phyloP scores from a whole-genome alignment of 2,113 vertebrate species.

The Chrysochloris asiatica region DNA sequence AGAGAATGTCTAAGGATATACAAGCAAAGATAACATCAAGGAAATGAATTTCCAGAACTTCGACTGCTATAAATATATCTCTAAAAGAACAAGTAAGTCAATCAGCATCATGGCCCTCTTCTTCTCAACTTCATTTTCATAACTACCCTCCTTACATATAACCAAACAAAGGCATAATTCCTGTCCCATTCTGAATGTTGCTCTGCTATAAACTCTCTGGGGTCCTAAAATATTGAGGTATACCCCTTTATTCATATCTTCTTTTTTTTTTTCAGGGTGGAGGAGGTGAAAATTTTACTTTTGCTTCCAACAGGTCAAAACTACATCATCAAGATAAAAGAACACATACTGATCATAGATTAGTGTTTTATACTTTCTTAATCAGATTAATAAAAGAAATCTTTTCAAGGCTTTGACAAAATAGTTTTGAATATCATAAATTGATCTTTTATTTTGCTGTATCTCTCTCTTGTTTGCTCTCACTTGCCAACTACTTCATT shows the following conservation, averaged over 20 bases:
- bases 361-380: neutral
- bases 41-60: neutral
- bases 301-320: neutral
- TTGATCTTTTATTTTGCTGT: neutral
- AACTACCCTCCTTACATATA: neutral
- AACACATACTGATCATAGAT: neutral
- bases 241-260: neutral
- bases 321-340: neutral
- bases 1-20: neutral
- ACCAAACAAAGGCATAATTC: neutral
- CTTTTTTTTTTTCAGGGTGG: neutral
- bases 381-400: constrained; percentile 8
- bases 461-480: neutral
- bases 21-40: neutral
- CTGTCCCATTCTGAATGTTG: neutral
- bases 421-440: constrained; percentile 29
- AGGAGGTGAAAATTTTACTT: neutral
- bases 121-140: neutral
- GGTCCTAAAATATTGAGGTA: neutral
- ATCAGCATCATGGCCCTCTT: neutral
- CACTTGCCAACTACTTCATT: neutral
- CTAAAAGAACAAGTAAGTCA: neutral
- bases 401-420: neutral
- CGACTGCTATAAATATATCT: neutral
- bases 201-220: neutral